phyloP scores from a whole-genome alignment of 2,888 invertebrate genomes.

The Leptinotarsa rubiginosa region DNA sequence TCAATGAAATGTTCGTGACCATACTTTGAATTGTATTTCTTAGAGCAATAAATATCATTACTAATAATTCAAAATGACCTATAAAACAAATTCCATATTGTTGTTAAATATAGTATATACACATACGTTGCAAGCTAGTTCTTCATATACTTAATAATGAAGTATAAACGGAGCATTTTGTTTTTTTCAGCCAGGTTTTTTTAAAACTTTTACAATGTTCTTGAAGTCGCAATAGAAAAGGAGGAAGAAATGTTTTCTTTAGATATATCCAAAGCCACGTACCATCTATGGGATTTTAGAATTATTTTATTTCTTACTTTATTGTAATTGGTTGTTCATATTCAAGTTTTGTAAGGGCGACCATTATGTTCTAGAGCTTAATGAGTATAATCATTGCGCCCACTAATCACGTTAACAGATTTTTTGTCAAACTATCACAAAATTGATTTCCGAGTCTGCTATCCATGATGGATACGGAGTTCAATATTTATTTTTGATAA shows the following conservation, averaged over 20 bases:
- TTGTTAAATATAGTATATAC: background rate
- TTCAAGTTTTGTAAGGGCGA: too few relatives aligned
- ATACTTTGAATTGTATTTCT: background rate
- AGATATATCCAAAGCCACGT: background rate
- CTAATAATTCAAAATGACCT: background rate
- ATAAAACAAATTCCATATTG: background rate
- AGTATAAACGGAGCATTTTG: background rate
- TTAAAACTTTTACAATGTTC: background rate
- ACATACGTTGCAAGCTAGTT: slow-evolving; percentile 8
- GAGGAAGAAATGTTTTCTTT: background rate
- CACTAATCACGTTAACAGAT: too few relatives aligned
- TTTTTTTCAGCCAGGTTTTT: background rate
- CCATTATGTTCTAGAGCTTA: too few relatives aligned
- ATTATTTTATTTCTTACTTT: background rate
- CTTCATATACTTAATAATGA: background rate
- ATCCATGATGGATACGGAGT: too few relatives aligned
- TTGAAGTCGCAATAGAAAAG: background rate
- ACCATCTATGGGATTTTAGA: background rate
- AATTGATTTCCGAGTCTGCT: too few relatives aligned
- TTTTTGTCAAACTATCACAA: too few relatives aligned
- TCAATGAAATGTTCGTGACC: background rate
- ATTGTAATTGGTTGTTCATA: too few relatives aligned
- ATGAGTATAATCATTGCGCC: too few relatives aligned
- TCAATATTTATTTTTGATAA: too few relatives aligned
- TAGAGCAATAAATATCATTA: background rate